A percentile compares a stretch with the other conserved stretches of the same genome.
phyloP scores from a whole-genome alignment of 1,140 invertebrate genomes.

The Brachionus rubens region DNA sequence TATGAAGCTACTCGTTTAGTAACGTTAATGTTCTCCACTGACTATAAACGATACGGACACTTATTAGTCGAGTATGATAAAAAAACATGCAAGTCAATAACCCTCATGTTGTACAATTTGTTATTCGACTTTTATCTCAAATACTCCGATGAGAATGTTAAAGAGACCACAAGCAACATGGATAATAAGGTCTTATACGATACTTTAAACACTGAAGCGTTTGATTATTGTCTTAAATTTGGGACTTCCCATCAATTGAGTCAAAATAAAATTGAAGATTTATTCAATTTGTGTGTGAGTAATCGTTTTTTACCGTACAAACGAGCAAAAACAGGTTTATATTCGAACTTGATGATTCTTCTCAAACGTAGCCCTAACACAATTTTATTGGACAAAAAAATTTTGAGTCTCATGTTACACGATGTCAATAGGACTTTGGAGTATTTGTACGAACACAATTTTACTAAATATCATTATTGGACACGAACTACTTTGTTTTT shows the following conservation, averaged over 20 bases:
- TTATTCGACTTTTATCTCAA: not conserved
- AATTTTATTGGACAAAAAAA: not conserved
- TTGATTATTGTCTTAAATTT: not conserved
- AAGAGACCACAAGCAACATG: not conserved
- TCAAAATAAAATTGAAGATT: not conserved
- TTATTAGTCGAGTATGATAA: not conserved
- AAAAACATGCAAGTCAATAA: not conserved
- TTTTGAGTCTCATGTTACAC: not conserved
- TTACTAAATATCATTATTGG: constrained; percentile 9
- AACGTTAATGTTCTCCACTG: not conserved
- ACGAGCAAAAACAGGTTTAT: not conserved
- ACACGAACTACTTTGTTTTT: not conserved
- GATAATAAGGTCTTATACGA: constrained; percentile 1
- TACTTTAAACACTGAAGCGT: not conserved
- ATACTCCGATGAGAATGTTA: not conserved
- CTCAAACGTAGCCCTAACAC: not conserved
- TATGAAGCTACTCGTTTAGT: constrained; percentile 4
- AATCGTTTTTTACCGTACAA: not conserved
- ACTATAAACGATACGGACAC: constrained; percentile 4
- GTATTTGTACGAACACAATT: not conserved
- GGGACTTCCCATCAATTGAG: not conserved
- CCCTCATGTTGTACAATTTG: not conserved
- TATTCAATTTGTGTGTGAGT: constrained; percentile 5
- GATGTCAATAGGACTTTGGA: not conserved
- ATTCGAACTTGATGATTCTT: not conserved